Base-by-base conservation (phyloP, 2,113 vertebrate genomes). In the Heterocephalus glaber region DNA sequence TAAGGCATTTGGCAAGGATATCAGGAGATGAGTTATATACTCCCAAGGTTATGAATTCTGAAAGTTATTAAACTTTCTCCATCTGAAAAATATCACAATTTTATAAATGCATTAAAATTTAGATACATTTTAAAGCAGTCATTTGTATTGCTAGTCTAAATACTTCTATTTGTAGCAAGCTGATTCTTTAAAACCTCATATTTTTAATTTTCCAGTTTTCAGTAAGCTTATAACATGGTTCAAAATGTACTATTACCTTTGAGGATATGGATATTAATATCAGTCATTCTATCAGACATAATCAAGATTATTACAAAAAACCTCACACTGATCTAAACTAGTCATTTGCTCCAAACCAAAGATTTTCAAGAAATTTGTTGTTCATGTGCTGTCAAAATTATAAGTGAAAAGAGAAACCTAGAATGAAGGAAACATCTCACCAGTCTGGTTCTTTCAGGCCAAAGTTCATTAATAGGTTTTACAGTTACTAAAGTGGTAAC, bases 91-190 rank as follows among this genome's bases (percentile, higher is more conserved):
- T n/a, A 86, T 74, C 47, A 84, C 74, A 92, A 68, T 89, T 83
- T 96, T 96, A 97, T 92, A 72, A 96, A 89, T 88, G 22, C 82
- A 86, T 83, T 97, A 89, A 95, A 96, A 85, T 30, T 76, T 66
- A 89, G 54, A 81, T 76, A 87, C 28, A 72, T 92, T 92, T 97
- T 95, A 93, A 35, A 97, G 68, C 54, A 80, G 19, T 91, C 60
- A 91, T 96, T 92, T 94, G 16, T 74, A 86, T 72, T 94, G 28
- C 60, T 28, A 60, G 3, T 83, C 61, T 96, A 82, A 95, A 30
- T 93, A 63, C 7, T 84, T 97, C 76, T 94, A 77, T 92, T 89
- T 96, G 47, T 86, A 82, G 41, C 11, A 94, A 93, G 72, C 66
- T 58, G 30, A 84, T 70, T 84, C 86, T 92, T 88, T 92, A 68